Evolutionary conservation across 2,888 invertebrate genomes (phyloP).

Genomic region (Antheraea assamensis): DNA sequence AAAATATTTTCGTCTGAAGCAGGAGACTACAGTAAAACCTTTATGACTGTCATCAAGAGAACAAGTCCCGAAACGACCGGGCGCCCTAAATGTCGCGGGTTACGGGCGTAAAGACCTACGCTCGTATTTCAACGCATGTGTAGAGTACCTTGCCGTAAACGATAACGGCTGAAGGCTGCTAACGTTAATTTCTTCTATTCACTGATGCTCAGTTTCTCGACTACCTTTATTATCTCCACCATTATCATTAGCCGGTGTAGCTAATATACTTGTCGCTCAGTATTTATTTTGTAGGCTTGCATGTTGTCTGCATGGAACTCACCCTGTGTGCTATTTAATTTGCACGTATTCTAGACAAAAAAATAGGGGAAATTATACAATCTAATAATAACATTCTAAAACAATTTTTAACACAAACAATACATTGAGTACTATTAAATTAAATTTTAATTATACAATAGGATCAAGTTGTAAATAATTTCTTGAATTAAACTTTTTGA

Average conservation of each 20-base stretch:
- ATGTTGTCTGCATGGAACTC: slow-evolving; percentile 44
- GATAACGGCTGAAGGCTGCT: slow-evolving; percentile 55
- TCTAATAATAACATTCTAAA: no score
- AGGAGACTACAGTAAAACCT: slow-evolving; percentile 58
- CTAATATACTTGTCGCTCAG: slow-evolving; percentile 37
- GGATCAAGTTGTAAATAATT: no score
- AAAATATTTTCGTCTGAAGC: slow-evolving; percentile 42
- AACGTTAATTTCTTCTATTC: slow-evolving; percentile 58
- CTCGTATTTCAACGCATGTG: slow-evolving; percentile 52
- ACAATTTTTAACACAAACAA: no score
- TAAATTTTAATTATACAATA: no score
- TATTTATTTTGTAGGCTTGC: slow-evolving; percentile 38
- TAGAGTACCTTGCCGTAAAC: slow-evolving; percentile 57
- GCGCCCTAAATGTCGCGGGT: slow-evolving; percentile 58
- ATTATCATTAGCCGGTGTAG: slow-evolving; percentile 44
- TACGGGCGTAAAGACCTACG: slow-evolving; percentile 49
- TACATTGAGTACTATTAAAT: no score
- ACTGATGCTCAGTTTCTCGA: slow-evolving; percentile 51
- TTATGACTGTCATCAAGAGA: slow-evolving; percentile 59
- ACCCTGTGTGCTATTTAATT: slow-evolving; percentile 27
- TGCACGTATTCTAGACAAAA: slow-evolving; percentile 35
- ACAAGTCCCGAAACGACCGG: slow-evolving; percentile 56
- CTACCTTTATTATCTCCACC: slow-evolving; percentile 52
- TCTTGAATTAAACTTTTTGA: no score
- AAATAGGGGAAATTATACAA: neutral